phyloP scores from a whole-genome alignment of 2,113 vertebrate species.

The Aix galericulata region DNA sequence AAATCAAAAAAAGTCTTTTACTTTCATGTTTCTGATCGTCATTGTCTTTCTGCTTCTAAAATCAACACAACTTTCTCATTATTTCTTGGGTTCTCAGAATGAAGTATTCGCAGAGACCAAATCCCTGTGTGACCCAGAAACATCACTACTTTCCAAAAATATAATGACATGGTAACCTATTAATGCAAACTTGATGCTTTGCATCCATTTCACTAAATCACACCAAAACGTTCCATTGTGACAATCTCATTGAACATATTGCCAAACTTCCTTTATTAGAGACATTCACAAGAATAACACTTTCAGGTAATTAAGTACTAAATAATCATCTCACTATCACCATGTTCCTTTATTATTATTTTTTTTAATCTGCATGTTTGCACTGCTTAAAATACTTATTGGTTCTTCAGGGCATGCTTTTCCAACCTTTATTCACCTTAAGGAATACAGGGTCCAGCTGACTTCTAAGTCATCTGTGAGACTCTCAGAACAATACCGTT shows the following conservation, averaged over 20 bases:
- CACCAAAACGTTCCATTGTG: neutral
- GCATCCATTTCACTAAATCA: neutral
- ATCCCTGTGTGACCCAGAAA: conserved; percentile 33
- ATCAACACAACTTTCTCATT: neutral
- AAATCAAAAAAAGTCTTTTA: neutral
- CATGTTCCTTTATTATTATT: neutral
- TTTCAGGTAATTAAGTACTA: neutral
- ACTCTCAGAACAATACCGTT: fast-evolving
- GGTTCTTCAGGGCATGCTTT: neutral
- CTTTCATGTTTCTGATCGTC: neutral
- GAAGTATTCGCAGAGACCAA: neutral
- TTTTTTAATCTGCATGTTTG: neutral
- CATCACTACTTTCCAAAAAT: neutral
- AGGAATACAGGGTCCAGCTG: neutral
- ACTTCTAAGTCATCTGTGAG: neutral
- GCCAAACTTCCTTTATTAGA: neutral
- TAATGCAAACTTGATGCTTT: conserved; percentile 5
- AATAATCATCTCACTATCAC: neutral
- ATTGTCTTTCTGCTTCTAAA: neutral
- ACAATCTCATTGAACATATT: neutral
- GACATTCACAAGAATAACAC: neutral
- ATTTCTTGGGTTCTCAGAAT: neutral
- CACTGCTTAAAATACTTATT: neutral
- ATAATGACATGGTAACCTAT: neutral
- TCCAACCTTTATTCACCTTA: neutral